These are phyloP conservation scores for Drosophila mayaguana DNA, from an alignment of 2,888 invertebrate genomes.

Conservation along the genomic window DNA sequence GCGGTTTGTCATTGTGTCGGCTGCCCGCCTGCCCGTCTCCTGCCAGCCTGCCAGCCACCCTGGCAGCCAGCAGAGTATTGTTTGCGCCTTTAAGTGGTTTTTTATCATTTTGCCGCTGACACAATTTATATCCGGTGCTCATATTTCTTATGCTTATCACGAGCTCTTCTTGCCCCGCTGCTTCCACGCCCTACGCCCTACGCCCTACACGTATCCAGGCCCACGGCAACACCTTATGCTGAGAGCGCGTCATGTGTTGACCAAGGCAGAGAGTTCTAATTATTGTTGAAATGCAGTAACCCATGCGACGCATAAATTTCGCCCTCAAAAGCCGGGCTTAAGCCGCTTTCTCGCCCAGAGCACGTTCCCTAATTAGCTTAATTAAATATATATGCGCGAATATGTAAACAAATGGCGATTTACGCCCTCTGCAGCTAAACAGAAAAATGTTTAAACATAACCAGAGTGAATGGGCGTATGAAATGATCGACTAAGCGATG, in stretches of 20 bases:
- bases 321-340: constrained; percentile 61
- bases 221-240: constrained; percentile 13
- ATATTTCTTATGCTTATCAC: constrained; percentile 85
- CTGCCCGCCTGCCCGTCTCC: constrained; percentile 35
- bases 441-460: constrained; percentile 8
- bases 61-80: constrained; percentile 70
- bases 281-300: constrained; percentile 77
- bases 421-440: constrained; percentile 44
- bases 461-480: not conserved
- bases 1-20: constrained; percentile 81
- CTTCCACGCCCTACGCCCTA: not conserved
- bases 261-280: constrained; percentile 62
- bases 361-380: constrained; percentile 82
- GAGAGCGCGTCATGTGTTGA: constrained; percentile 67
- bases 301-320: constrained; percentile 76
- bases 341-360: constrained; percentile 61
- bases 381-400: constrained; percentile 80
- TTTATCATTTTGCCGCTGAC: constrained; percentile 84
- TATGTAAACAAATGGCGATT: constrained; percentile 66
- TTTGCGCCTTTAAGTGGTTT: constrained; percentile 83
- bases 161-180: constrained; percentile 43
- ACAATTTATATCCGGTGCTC: constrained; percentile 85
- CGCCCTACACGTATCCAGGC: not conserved
- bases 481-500: constrained; percentile 4
- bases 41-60: not conserved